Evolutionary conservation across 2,888 invertebrate species (phyloP).

Genomic region (Monoplex corrugatus): DNA sequence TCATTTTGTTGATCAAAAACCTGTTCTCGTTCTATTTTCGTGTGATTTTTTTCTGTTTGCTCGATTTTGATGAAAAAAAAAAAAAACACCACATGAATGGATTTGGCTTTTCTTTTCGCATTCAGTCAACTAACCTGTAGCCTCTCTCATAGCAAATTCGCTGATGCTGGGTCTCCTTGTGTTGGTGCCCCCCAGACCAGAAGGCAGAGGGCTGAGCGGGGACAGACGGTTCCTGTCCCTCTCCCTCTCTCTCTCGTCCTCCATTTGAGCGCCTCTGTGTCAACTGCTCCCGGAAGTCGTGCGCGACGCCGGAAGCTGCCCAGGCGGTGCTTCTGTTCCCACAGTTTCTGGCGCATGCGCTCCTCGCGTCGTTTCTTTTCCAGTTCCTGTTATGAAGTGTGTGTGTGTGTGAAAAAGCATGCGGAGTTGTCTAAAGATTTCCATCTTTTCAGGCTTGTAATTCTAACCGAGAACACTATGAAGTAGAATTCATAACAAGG

Average conservation of each 20-base stretch:
- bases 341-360: constrained; percentile 77
- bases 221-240: constrained; percentile 51
- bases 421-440: no score
- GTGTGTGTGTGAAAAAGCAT: not conserved
- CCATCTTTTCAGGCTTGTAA: no score
- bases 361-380: constrained; percentile 80
- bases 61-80: no score
- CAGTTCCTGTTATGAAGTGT: constrained; percentile 71
- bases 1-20: no score
- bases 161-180: constrained; percentile 45
- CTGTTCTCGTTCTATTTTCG: no score
- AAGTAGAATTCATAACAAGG: no score
- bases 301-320: constrained; percentile 74
- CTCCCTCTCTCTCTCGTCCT: constrained; percentile 52
- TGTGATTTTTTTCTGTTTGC: no score
- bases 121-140: constrained; percentile 44
- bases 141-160: constrained; percentile 38
- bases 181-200: constrained; percentile 19
- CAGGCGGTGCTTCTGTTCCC: constrained; percentile 79
- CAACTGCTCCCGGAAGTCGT: constrained; percentile 67
- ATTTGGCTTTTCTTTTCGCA: no score
- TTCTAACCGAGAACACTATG: no score
- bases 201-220: constrained; percentile 58
- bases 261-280: constrained; percentile 63
- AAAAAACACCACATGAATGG: no score